phyloP scores from a whole-genome alignment of 2,113 vertebrate genomes.

The Excalfactoria chinensis region DNA sequence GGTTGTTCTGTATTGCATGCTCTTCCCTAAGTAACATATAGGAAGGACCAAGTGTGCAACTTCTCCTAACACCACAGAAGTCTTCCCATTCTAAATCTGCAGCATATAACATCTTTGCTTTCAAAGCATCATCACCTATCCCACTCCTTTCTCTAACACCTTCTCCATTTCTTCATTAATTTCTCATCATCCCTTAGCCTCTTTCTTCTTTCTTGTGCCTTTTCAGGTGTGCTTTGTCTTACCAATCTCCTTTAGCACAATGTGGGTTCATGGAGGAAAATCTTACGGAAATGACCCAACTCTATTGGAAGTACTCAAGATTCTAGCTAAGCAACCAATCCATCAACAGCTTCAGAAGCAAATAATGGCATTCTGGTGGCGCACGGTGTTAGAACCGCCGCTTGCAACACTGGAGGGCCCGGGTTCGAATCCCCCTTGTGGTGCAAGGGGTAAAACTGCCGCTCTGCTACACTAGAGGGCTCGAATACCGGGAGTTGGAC shows the following conservation, averaged over 20 bases:
- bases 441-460: no score
- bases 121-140: background rate
- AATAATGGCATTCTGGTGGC: background rate
- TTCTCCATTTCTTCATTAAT: background rate
- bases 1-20: accelerated
- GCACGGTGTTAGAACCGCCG: no score
- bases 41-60: background rate
- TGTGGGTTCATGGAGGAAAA: background rate
- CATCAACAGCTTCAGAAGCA: background rate
- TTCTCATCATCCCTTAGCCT: background rate
- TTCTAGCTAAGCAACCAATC: background rate
- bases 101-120: background rate
- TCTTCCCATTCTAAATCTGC: background rate
- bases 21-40: background rate
- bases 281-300: background rate
- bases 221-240: background rate
- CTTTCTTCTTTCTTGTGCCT: background rate
- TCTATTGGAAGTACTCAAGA: background rate
- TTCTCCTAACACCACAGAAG: background rate
- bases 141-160: background rate
- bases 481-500: no score
- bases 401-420: no score
- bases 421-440: no score
- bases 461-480: no score
- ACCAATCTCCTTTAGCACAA: background rate